Percentiles rank a stretch among this genome's conserved stretches.
phyloP scores from a whole-genome alignment of 2,113 vertebrate species.

The Amblyopsis rosae region DNA sequence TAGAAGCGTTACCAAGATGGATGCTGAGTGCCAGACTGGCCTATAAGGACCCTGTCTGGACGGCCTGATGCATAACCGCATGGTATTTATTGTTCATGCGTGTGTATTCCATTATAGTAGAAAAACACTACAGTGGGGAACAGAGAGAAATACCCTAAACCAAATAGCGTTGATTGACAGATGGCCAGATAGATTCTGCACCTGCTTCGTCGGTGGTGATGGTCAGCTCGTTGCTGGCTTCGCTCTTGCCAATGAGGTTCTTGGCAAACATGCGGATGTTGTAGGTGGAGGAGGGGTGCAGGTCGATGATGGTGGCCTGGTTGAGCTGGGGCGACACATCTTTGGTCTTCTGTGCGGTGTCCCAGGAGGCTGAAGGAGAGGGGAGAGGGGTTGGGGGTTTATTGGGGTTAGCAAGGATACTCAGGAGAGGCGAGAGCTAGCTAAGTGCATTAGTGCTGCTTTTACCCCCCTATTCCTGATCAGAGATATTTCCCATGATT shows the following conservation, averaged over 20 bases:
- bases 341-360: conserved; percentile 98
- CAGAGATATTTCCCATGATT: too few species aligned
- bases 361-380: conserved; percentile 88
- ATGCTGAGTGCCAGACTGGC: too few species aligned
- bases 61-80: not conserved
- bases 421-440: conserved; percentile 28
- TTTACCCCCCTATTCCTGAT: not conserved
- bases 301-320: conserved; percentile 98
- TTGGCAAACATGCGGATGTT: conserved; percentile 99
- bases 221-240: conserved; percentile 98
- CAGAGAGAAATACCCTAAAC: too few species aligned
- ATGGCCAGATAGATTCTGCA: conserved; percentile 42
- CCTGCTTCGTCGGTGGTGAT: conserved; percentile 98
- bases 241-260: conserved; percentile 97
- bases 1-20: too few species aligned
- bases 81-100: not conserved
- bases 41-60: too few species aligned
- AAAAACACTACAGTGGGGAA: too few species aligned
- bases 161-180: too few species aligned
- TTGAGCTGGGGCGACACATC: conserved; percentile 98
- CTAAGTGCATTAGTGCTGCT: conserved; percentile 44
- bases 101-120: not conserved
- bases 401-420: conserved; percentile 38
- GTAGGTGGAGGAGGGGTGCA: conserved; percentile 97
- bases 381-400: conserved; percentile 36